These are phyloP conservation scores for Drosophila mimetica DNA, from an alignment of 2,888 invertebrate genomes.

Conservation along the genomic window DNA sequence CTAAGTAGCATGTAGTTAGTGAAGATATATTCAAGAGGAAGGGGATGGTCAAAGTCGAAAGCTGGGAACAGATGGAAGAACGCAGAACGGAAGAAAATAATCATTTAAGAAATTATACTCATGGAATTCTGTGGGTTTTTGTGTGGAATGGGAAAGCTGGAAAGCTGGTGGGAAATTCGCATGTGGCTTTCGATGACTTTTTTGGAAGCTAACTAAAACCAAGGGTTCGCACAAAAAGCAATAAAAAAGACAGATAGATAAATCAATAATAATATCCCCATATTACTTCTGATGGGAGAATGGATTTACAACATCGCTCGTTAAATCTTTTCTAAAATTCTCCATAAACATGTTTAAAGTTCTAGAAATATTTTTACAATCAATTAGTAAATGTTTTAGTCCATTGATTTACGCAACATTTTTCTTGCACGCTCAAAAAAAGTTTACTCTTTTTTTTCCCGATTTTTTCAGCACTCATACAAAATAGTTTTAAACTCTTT, in stretches of 20 bases:
- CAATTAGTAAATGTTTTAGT: no score
- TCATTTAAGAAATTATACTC: slow-evolving; percentile 18
- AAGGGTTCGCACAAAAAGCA: background rate
- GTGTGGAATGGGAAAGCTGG: slow-evolving; percentile 14
- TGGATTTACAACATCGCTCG: background rate
- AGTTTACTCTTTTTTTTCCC: no score
- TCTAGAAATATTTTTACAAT: no score
- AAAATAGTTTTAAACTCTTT: background rate
- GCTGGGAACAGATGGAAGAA: slow-evolving; percentile 10
- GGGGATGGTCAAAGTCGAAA: slow-evolving; percentile 5
- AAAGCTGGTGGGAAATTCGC: slow-evolving; percentile 19
- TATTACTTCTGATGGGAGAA: background rate
- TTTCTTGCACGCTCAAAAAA: background rate
- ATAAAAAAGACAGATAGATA: background rate
- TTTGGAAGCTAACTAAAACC: background rate
- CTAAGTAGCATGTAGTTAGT: no score
- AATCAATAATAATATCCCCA: background rate
- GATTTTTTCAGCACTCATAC: no score
- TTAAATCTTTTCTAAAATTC: background rate
- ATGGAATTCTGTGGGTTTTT: background rate
- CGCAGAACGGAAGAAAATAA: slow-evolving; percentile 34
- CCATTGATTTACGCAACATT: background rate
- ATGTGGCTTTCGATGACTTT: slow-evolving; percentile 1
- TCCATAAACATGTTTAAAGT: no score
- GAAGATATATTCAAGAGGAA: background rate